Evolutionary conservation across 2,888 invertebrate genomes (phyloP), one percentile per base, ranked within the genome.

Genomic region (Nomada fabriciana): DNA sequence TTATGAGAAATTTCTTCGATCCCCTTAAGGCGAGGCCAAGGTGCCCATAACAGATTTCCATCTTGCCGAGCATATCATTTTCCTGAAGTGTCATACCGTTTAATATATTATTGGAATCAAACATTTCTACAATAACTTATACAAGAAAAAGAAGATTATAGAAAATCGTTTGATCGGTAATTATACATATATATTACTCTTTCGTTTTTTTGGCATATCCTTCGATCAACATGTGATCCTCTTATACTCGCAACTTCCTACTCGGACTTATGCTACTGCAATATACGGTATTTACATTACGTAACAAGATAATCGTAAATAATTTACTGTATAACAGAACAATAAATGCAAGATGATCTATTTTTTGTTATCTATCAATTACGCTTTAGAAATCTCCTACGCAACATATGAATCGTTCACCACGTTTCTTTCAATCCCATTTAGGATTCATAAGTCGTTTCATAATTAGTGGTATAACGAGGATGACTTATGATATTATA

Each of bases 1-100:
- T 59, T 80, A 64, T 63, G 72, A 84, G 84, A 80, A 84, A 74
- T 71, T 73, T 67, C 76, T 72, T 85, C 61, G 74, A 77, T 83
- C 76, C 47, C 74, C 84, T 90, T 88, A 94, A 94, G 92, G 91
- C 89, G 90, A 94, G 94, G 94, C 94, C 94, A 93, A 94, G 92
- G 93, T 92, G 90, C 86, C 93, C 93, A 94, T 93, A 88, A 77
- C 87, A 86, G 84, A 89, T 84, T 80, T 63, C 47, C 79, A 65
- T 72, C 73, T 68, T 73, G 70, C 64, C 77, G 61, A 82, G 68
- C 25, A 20, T 36, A 59, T 71, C 70, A 81, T 80, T 77, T 79
- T 18, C 42, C 18, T 61, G 67, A 65, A 50, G 65, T 68, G 72
- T 60, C 63, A 63, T 80, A 61, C 76, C 75, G 63, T 76, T 59